phyloP scores from a whole-genome alignment of 2,797 vertebrate genomes.

The Parauchenoglanis punctatus region DNA sequence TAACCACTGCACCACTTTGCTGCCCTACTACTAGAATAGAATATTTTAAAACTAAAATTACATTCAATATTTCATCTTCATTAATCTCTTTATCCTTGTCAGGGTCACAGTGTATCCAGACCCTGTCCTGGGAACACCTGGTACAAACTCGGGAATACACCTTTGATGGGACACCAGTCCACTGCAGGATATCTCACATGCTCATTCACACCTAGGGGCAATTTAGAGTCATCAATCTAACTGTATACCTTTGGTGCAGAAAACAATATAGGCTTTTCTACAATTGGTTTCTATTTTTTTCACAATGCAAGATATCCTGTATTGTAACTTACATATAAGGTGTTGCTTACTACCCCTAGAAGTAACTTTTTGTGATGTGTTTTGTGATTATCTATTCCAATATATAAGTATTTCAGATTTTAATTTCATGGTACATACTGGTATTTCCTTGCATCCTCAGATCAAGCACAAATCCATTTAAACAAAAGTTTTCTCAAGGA shows the following conservation, averaged over 20 bases:
- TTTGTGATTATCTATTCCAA: not conserved
- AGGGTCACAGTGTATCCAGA: not conserved
- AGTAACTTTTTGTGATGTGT: not conserved
- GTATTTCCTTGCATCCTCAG: not conserved
- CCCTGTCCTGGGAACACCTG: not conserved
- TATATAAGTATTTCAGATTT: not conserved
- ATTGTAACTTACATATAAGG: not conserved
- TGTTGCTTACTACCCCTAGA: not conserved
- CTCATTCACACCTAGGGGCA: no score
- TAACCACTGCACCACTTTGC: no score
- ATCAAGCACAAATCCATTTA: not conserved
- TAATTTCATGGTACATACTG: not conserved
- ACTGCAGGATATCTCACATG: not conserved
- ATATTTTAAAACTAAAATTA: not conserved
- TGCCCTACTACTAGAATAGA: not conserved
- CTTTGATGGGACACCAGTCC: not conserved
- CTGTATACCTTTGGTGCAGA: not conserved
- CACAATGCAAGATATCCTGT: not conserved
- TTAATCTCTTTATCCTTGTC: not conserved
- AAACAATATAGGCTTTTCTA: not conserved
- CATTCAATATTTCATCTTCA: not conserved
- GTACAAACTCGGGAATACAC: not conserved
- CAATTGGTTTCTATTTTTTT: not conserved
- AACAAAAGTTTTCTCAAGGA: constrained; percentile 28
- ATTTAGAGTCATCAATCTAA: not conserved